Evolutionary conservation across 2,888 invertebrate species (phyloP), one percentile per base, ranked within the genome.

Genomic region (Leucophora obtusa): DNA sequence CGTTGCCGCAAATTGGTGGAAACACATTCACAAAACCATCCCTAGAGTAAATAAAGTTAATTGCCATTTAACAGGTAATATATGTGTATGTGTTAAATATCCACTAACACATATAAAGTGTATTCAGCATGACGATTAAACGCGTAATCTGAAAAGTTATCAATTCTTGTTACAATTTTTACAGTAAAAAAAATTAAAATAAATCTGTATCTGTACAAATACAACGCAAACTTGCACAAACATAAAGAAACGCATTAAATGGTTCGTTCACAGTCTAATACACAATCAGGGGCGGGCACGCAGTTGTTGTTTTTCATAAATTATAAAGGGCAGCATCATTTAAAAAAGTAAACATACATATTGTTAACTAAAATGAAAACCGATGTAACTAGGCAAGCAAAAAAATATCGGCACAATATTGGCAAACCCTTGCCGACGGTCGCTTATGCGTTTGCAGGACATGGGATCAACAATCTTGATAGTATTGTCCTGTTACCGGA

Each of bases 1-100:
- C 28, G 28, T 28, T 28, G 4, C 28, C 3, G 28, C 28, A 28
- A 28, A 6, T 6, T 28, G 28, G 4, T 4, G 28, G 7, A 28
- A 28, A 28, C 4, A 28, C 28, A 28, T 28, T 28, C 1, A n/a
- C 33, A 17, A 53, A 58, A 10, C 14, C 28, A 60, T 79, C 79
- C 70, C 74, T 18, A 60, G 65, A 70, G 79, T 60, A 60, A 50
- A 17, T 63, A 43, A 70, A 60, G 35, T 70, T 74, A 70, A 79
- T 79, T 79, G 74, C 18, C 65, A 65, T 74, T 66, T 66, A 66
- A 74, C 79, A 66, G 59, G 65, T 70, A 21, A 65, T 53, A 65
- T 33, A 65, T 43, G 43, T 66, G 51, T 21, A 21, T 11, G 21
- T n/a, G 3, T 1, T 56, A 28, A 43, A 28, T 15, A 24, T 43